Evolutionary conservation across 2,797 vertebrate species (phyloP).

Genomic region (Sarcophilus harrisii): DNA sequence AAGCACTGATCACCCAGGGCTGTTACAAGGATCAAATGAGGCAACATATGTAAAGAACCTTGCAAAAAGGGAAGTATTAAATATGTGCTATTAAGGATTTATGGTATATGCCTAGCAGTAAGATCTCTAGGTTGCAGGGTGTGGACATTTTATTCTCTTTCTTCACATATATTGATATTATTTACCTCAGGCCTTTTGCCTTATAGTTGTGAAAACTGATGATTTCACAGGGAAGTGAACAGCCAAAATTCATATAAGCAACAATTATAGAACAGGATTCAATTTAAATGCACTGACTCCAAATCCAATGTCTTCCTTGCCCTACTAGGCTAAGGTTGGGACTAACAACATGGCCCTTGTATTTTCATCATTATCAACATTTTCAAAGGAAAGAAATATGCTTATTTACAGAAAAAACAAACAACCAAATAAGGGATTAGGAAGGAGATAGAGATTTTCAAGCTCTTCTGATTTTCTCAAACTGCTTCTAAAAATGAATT

Average conservation of each 20-base stretch:
- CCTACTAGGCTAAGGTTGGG: background rate
- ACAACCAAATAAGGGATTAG: background rate
- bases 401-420: background rate
- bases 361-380: background rate
- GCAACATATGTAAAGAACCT: too few relatives aligned
- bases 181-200: background rate
- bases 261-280: background rate
- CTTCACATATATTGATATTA: background rate
- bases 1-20: background rate
- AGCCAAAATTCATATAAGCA: background rate
- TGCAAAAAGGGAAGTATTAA: background rate
- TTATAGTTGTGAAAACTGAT: background rate
- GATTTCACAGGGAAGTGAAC: background rate
- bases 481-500: background rate
- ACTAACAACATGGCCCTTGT: background rate
- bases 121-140: background rate
- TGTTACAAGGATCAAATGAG: background rate
- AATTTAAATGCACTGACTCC: background rate
- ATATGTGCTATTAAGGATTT: background rate
- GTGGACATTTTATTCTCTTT: background rate
- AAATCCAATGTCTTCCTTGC: background rate
- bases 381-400: background rate
- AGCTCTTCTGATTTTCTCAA: background rate
- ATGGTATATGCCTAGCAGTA: background rate
- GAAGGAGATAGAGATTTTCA: background rate